These are phyloP conservation scores for Gymnothorax reevesii DNA, from an alignment of 2,797 vertebrate species.

Conservation along the genomic window DNA sequence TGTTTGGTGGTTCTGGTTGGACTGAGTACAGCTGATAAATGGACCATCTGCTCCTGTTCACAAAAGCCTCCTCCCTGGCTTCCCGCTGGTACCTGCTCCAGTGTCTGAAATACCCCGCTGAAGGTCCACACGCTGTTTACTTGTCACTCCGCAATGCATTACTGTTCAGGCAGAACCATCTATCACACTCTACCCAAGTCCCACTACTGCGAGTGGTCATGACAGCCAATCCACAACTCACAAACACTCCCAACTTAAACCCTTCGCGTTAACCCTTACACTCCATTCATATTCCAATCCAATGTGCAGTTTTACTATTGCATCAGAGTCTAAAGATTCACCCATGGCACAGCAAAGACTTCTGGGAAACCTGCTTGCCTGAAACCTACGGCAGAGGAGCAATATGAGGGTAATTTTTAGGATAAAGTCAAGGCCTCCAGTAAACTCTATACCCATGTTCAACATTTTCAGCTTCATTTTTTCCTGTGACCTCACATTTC, in stretches of 20 bases:
- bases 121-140: constrained; percentile 7
- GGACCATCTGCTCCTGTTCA: constrained; percentile 43
- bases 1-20: neutral
- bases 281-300: no score
- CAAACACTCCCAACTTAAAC: neutral
- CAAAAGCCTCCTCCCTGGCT: constrained; percentile 22
- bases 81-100: constrained; percentile 15
- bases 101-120: neutral
- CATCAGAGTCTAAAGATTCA: no score
- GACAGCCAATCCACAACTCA: neutral
- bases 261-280: neutral
- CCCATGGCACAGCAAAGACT: no score
- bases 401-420: no score
- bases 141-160: neutral
- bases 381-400: no score
- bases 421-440: no score
- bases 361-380: no score
- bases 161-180: constrained; percentile 22
- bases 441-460: no score
- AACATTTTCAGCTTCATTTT: no score
- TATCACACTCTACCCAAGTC: constrained; percentile 22
- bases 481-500: no score
- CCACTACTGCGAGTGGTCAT: constrained; percentile 18
- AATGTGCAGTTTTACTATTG: no score
- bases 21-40: constrained; percentile 21